Conservation (phyloP, 2,113 vertebrate genomes). For the Nyctereutes procyonoides region DNA sequence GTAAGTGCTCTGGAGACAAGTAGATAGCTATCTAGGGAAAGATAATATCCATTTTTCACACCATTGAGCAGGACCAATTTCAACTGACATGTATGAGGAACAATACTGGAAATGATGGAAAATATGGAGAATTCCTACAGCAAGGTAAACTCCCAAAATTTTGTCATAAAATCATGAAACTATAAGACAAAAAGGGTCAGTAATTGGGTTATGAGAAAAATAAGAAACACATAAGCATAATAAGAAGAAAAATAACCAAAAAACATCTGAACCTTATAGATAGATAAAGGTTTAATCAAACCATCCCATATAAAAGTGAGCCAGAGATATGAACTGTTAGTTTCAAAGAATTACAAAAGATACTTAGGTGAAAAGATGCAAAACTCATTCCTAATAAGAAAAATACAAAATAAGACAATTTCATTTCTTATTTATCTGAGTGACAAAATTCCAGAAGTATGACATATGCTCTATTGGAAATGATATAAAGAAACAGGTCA, state of each 20-base stretch:
- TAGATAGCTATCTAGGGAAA: background rate
- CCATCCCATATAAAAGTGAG: background rate
- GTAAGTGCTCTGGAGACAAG: background rate
- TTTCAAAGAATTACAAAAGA: background rate
- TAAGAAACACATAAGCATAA: background rate
- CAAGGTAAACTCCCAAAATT: background rate
- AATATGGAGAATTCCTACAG: background rate
- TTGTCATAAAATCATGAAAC: background rate
- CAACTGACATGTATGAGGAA: background rate
- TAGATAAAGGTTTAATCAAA: background rate
- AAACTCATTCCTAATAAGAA: background rate
- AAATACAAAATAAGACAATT: slow-evolving; percentile 14
- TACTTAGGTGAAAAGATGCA: background rate
- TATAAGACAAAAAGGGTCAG: background rate
- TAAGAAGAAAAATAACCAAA: background rate
- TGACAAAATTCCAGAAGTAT: background rate
- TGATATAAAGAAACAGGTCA: background rate
- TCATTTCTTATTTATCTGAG: background rate
- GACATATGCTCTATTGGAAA: background rate
- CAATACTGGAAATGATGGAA: background rate
- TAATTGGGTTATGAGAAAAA: background rate
- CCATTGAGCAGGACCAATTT: background rate
- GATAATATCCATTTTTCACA: background rate
- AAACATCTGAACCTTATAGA: background rate
- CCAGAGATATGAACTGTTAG: background rate